phyloP scores from a whole-genome alignment of 1,140 invertebrate species.

The Coelopa frigida region DNA sequence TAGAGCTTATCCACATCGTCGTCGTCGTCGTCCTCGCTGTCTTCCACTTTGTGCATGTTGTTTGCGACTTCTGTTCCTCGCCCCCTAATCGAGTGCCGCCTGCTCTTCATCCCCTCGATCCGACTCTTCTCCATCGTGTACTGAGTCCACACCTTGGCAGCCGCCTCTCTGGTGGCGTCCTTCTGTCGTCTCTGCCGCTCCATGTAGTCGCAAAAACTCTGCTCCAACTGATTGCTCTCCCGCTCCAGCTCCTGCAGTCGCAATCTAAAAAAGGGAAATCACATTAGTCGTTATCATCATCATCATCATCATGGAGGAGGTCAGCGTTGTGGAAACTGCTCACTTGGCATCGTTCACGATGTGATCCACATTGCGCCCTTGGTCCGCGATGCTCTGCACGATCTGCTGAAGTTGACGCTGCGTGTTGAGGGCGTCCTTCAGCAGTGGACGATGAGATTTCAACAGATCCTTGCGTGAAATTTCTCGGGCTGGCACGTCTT shows the following conservation, averaged over 20 bases:
- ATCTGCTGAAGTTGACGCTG: conserved; percentile 8
- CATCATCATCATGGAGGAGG: neutral
- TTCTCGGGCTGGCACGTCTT: neutral
- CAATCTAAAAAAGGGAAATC: conserved; percentile 17
- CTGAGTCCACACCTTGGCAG: too few relatives aligned
- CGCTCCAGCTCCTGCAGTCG: conserved; percentile 35
- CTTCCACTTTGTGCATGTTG: too few relatives aligned
- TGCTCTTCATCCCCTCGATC: too few relatives aligned
- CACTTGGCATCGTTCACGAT: conserved; percentile 18
- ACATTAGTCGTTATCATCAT: neutral
- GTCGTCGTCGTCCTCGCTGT: too few relatives aligned
- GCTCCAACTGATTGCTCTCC: conserved; percentile 35
- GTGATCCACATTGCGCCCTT: conserved; percentile 14
- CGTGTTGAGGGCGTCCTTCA: conserved; percentile 3
- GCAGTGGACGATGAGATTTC: neutral
- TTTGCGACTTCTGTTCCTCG: too few relatives aligned
- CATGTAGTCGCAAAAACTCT: conserved; percentile 30
- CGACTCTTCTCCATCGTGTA: too few relatives aligned
- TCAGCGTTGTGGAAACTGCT: conserved; percentile 6
- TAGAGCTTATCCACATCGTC: too few relatives aligned
- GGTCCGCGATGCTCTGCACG: conserved; percentile 4
- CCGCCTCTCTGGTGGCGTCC: too few relatives aligned
- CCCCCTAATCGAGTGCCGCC: too few relatives aligned
- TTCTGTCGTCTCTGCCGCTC: conserved; percentile 21
- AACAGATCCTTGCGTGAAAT: neutral